Evolutionary conservation across 2,797 vertebrate genomes (phyloP), one percentile per base, ranked within the genome.

Genomic region (Chaunax sp.): DNA sequence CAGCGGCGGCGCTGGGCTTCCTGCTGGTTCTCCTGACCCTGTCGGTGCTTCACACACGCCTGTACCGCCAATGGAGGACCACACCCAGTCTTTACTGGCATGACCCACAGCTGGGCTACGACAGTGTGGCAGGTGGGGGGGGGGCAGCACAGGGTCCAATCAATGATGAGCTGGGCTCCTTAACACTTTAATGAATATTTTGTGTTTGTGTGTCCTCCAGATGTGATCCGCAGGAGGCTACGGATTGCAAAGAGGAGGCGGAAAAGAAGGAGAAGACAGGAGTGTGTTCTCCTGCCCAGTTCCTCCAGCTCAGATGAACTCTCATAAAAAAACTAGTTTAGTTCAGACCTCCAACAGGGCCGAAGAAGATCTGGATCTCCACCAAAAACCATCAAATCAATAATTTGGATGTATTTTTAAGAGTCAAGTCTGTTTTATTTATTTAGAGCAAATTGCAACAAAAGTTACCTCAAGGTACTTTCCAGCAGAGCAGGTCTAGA

Each of bases 11-110:
- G 0, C 85, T 98, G 47, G 95, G 95, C 12, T 96, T 96, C 82
- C 90, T 97, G 62, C 84, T 98, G 69, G 92, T 94, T 23, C 90
- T 97, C 55, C 92, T 97, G 23, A 93, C 94, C 0, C 84, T 97
- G 61, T 95, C 95, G 0, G 90, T 96, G 2, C 93, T 98, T 22
- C 96, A 96, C 87, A 96, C 96, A 0, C 93, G 95, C 3, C 92
- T 98, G 43, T 96, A 96, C 83, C 93, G 93, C 18, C 91, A 94
- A 80, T 97, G 95, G 91, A 94, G 90, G 44, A 92, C 91, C 0
- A 67, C 90, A 0, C 93, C 94, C 14, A 96, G 95, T 22, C 88
- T 97, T 12, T 97, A 97, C 89, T 98, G 96, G 96, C 91, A 54
- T 0, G 72, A 93, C 15, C 81, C 82, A 0, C 82, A 55, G 4